Evolutionary conservation across 2,888 invertebrate species (phyloP), one percentile per base, ranked within the genome.

Genomic region (Plagodis pulveraria): DNA sequence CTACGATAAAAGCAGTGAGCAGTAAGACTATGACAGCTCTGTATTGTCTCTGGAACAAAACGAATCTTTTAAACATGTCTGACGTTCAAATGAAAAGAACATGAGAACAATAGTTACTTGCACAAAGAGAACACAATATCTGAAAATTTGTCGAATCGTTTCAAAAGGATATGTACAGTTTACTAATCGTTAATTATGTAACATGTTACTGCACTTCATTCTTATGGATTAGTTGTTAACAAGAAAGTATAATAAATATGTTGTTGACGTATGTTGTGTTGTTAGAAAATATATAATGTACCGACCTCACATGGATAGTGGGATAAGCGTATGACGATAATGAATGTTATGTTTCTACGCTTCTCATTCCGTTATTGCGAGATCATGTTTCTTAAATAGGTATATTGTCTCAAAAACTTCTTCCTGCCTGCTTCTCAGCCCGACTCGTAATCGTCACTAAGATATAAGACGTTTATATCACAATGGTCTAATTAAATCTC

Each of bases 401-500:
- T 38, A 38, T 9, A 8, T 38, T 38, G 6, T 5, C 38, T 6
- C 9, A 38, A 38, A 8, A 8, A n/a, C 42, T 42, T 41, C 32
- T n/a, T 41, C 2, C 6, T 38, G 22, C 33, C 10, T 33, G 34
- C 8, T 32, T 33, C 22, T 6, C 34, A 38, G 38, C 38, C 34
- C 38, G 9, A 10, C 10, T 41, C 12, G 35, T 45, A 43, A 38
- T 49, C 9, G 45, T 44, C 9, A 12, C 22, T 33, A 6, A 48
- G 42, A 50, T 43, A 12, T 50, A 46, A 58, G 54, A 53, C 45
- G 41, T 45, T 53, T 45, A 46, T 32, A 38, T 33, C 43, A 1
- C 42, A 33, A 44, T 56, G 50, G 45, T 51, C 52, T 61, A 63
- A 63, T 61, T 56, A 61, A 58, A 46, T 51, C 52, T 36, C 46